Evolutionary conservation across 1,140 invertebrate genomes (phyloP), one percentile per base, ranked within the genome.

Genomic region (Megalonaias nervosa): DNA sequence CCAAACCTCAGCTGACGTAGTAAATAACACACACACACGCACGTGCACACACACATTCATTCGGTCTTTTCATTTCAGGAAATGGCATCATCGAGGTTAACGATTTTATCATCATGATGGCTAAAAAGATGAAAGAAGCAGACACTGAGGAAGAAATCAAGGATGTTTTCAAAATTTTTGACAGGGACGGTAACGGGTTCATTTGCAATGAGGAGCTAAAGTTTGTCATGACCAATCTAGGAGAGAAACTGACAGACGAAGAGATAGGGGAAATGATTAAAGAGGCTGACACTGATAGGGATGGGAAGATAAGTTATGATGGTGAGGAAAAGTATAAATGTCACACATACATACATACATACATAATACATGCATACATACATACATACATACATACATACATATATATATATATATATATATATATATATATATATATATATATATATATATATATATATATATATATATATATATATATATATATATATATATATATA

Each of bases 41-140:
- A 48, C 38, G 9, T 5, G 9, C 38, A 11, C 38, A 48, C 38
- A 11, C 38, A 48, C 11, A 11, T 9, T 38, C 38, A 38, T 38
- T 38, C 38, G 38, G 38, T 48, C 55, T 57, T 56, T 56, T 59
- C 17, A 55, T 65, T 74, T 55, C 98, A 98, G 97, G 97, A 87
- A 99, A 99, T 92, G 97, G 97, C 84, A 98, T 97, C 88, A 99
- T 99, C 92, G 97, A 99, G 92, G 99, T 98, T 92, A 97, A 97
- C 88, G 97, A 98, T 90, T 97, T 95, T 88, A 90, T 96, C 64
- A 78, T 66, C 6, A 84, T 84, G 83, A 98, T 98, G 96, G 96
- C 96, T 58, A 94, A 96, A 90, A 99, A 99, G 94, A 99, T 99
- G 97, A 99, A 99, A 92, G 98, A 99, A 93, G 99, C 97, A 80